Evolutionary conservation across 2,113 vertebrate species (phyloP).

Genomic region (Scophthalmus maximus): DNA sequence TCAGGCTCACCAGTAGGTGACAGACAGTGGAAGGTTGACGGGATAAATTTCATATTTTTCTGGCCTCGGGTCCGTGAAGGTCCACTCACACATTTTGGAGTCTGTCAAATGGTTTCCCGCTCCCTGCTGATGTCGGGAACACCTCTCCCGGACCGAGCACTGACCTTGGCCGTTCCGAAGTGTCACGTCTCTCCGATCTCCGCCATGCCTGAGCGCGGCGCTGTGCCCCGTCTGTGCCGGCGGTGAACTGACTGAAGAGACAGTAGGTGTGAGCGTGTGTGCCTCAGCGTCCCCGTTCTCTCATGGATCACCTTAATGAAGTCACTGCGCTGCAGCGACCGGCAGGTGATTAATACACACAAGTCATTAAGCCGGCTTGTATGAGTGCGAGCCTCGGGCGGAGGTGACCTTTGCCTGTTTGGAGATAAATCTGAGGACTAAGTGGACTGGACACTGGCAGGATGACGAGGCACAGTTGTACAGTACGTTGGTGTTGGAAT

Average conservation of each 20-base stretch:
- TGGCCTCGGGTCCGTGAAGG: too few species aligned
- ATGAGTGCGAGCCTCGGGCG: slow-evolving; percentile 10
- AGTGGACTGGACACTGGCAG: slow-evolving; percentile 56
- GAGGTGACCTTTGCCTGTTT: slow-evolving; percentile 60
- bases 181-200: too few species aligned
- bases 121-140: slow-evolving; percentile 4
- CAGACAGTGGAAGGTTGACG: too few species aligned
- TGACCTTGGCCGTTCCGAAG: slow-evolving; percentile 41
- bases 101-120: slow-evolving; percentile 25
- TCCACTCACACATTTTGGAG: too few species aligned
- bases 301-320: slow-evolving; percentile 77
- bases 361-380: slow-evolving; percentile 56
- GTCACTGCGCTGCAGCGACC: slow-evolving; percentile 36
- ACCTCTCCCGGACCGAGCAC: background rate
- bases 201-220: too few species aligned
- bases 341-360: slow-evolving; percentile 70
- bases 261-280: background rate
- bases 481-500: background rate
- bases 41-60: too few species aligned
- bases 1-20: too few species aligned
- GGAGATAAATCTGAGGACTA: slow-evolving; percentile 63
- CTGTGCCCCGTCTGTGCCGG: too few species aligned
- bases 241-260: too few species aligned
- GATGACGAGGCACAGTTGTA: slow-evolving; percentile 7
- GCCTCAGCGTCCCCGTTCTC: slow-evolving; percentile 20